These are phyloP conservation scores for Microctonus aethiopoides DNA, from an alignment of 2,888 invertebrate genomes.

Conservation along the genomic window DNA sequence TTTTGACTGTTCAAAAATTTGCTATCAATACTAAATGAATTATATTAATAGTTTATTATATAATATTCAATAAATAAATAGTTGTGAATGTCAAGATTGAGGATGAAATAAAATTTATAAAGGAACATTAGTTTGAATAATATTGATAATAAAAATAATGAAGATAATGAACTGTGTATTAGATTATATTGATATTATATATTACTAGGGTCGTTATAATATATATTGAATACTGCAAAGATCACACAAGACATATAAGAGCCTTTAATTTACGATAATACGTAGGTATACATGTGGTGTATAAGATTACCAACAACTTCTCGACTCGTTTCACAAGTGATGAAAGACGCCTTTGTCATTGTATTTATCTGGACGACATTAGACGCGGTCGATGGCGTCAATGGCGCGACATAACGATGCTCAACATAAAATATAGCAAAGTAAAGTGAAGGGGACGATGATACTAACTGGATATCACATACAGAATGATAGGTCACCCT, in stretches of 20 bases:
- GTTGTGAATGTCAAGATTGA: too few species aligned
- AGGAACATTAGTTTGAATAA: too few species aligned
- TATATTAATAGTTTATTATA: too few species aligned
- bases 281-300: neutral
- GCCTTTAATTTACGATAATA: neutral
- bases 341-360: neutral
- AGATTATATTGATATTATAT: too few species aligned
- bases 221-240: neutral
- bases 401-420: neutral
- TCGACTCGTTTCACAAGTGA: neutral
- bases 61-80: too few species aligned
- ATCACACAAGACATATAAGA: neutral
- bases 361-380: neutral
- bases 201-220: too few species aligned
- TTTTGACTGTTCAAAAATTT: too few species aligned
- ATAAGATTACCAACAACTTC: neutral
- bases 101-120: too few species aligned
- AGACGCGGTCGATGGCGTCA: neutral
- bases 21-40: too few species aligned
- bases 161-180: too few species aligned
- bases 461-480: neutral
- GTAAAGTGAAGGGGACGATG: neutral
- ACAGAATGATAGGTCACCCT: neutral
- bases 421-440: neutral
- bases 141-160: too few species aligned